phyloP scores from a whole-genome alignment of 1,140 invertebrate species.

The Halictus rubicundus region DNA sequence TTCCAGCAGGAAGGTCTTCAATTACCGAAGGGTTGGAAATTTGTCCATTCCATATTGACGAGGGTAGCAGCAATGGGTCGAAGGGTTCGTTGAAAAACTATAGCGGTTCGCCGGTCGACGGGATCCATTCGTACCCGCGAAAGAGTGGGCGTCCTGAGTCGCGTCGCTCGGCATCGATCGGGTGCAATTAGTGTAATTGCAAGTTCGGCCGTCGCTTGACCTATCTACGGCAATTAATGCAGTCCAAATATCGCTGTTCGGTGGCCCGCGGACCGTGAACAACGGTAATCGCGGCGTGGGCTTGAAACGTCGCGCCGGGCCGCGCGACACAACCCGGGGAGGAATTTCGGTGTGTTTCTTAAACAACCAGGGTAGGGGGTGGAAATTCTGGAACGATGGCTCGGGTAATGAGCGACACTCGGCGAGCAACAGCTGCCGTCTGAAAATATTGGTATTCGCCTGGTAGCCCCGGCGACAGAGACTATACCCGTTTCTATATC shows the following conservation, averaged over 20 bases:
- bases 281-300: constrained; percentile 14
- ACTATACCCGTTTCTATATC: too few relatives aligned
- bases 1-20: too few relatives aligned
- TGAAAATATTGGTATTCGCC: constrained; percentile 16
- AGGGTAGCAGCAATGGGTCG: too few relatives aligned
- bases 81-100: too few relatives aligned
- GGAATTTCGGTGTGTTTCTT: constrained; percentile 22
- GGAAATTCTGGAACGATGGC: constrained; percentile 1
- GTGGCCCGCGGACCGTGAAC: neutral
- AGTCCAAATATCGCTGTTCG: constrained; percentile 1
- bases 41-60: too few relatives aligned
- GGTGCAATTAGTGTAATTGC: constrained; percentile 25
- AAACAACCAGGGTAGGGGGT: neutral
- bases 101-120: neutral
- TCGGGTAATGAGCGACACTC: constrained; percentile 23
- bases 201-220: constrained; percentile 16
- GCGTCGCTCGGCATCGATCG: constrained; percentile 4
- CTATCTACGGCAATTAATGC: constrained; percentile 24
- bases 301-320: too few relatives aligned
- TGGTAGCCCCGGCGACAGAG: neutral
- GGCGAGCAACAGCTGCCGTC: constrained; percentile 34
- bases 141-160: neutral
- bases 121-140: neutral
- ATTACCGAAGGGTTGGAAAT: too few relatives aligned
- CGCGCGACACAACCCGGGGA: neutral